Percentiles rank a stretch among this genome's conserved stretches.
Conservation (phyloP, 1,140 invertebrate genomes). For the Coelopa frigida region DNA sequence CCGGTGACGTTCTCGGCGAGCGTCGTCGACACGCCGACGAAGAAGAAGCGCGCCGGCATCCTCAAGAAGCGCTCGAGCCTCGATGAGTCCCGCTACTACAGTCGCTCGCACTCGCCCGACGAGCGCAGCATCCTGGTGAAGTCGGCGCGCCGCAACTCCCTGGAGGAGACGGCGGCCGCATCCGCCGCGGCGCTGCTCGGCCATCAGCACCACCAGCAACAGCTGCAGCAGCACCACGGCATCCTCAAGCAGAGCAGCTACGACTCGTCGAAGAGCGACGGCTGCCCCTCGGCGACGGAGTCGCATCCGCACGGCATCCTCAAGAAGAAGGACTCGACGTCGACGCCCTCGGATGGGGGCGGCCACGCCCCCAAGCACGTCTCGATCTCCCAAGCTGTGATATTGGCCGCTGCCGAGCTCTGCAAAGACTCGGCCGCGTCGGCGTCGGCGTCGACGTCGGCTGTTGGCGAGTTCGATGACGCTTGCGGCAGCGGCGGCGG, state of each 20-base stretch:
- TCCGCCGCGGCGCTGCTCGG: conserved; percentile 4
- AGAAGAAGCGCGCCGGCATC: conserved; percentile 62
- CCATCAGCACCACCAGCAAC: not conserved
- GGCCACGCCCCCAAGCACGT: conserved; percentile 51
- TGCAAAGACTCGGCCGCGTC: conserved; percentile 20
- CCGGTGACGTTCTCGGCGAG: conserved; percentile 63
- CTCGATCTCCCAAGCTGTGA: conserved; percentile 62
- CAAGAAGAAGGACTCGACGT: conserved; percentile 60
- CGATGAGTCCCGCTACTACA: conserved; percentile 58
- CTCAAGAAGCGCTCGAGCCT: conserved; percentile 71
- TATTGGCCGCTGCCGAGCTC: conserved; percentile 54
- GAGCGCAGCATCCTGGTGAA: conserved; percentile 40
- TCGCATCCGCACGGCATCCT: conserved; percentile 71
- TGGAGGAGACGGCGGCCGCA: conserved; percentile 34
- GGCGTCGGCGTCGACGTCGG: conserved; percentile 15
- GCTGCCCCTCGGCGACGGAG: conserved; percentile 47
- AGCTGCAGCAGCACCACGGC: conserved; percentile 49
- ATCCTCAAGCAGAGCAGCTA: conserved; percentile 64
- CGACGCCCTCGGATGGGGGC: conserved; percentile 46
- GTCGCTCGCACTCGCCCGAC: conserved; percentile 43
- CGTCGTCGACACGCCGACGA: conserved; percentile 54
- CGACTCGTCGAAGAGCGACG: conserved; percentile 50
- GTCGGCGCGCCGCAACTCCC: conserved; percentile 47
- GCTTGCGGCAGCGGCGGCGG: conserved; percentile 47
- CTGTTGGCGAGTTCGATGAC: conserved; percentile 20